Evolutionary conservation across 2,888 invertebrate genomes (phyloP).

Genomic region (Drosophila flavopinicola): DNA sequence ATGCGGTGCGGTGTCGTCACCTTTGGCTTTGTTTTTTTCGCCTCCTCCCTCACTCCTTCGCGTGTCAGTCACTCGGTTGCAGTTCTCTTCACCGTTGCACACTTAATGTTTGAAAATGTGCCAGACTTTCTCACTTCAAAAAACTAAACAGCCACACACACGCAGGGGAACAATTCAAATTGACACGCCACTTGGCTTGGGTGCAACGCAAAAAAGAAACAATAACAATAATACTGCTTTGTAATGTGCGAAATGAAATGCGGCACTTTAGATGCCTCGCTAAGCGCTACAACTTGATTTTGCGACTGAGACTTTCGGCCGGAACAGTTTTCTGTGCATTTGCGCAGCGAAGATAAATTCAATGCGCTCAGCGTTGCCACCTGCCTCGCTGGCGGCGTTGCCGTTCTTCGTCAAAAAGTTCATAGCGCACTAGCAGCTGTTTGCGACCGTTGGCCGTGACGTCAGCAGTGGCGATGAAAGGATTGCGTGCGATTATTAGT

Average conservation of each 20-base stretch:
- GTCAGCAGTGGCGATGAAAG: slow-evolving; percentile 2
- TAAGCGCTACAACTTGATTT: slow-evolving; percentile 53
- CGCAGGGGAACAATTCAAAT: slow-evolving; percentile 5
- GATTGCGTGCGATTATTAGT: slow-evolving; percentile 2
- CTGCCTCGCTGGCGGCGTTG: slow-evolving; percentile 7
- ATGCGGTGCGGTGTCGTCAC: slow-evolving; percentile 48
- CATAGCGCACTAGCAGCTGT: slow-evolving; percentile 18
- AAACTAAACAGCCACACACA: slow-evolving; percentile 9
- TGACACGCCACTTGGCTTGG: slow-evolving; percentile 20
- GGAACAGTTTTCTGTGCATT: slow-evolving; percentile 34
- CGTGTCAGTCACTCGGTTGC: not conserved
- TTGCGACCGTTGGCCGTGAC: not conserved
- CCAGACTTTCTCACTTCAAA: slow-evolving; percentile 24
- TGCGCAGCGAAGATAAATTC: slow-evolving; percentile 48
- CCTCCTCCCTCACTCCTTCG: not conserved
- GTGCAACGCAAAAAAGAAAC: slow-evolving; percentile 30
- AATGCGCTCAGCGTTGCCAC: slow-evolving; percentile 45
- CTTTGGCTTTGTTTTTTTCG: slow-evolving; percentile 19
- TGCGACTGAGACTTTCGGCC: slow-evolving; percentile 52
- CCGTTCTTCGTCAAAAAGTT: slow-evolving; percentile 25
- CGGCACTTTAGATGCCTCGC: slow-evolving; percentile 14
- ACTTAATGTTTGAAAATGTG: slow-evolving; percentile 4
- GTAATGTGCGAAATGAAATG: slow-evolving; percentile 46
- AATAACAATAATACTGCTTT: slow-evolving; percentile 66
- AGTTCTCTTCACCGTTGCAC: slow-evolving; percentile 7